Conservation (phyloP, 2,797 vertebrate genomes). For the Dicrostonyx torquatus region DNA sequence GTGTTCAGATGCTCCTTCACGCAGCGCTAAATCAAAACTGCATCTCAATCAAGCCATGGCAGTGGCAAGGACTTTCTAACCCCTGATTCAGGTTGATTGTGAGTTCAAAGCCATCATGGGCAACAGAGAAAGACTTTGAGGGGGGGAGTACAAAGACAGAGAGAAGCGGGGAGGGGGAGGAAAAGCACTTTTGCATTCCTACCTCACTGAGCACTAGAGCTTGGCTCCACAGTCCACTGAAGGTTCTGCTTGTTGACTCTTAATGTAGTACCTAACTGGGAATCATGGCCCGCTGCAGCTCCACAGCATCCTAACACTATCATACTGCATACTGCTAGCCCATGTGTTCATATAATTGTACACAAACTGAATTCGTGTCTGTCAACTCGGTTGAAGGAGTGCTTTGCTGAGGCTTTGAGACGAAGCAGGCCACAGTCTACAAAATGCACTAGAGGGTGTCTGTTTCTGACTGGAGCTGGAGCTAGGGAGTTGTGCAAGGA, state of each 20-base stretch:
- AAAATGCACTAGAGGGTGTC: constrained; percentile 7
- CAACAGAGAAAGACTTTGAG: neutral
- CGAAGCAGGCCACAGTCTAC: neutral
- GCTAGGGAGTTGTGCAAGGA: neutral
- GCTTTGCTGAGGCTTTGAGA: neutral
- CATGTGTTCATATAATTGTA: neutral
- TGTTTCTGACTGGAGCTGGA: neutral
- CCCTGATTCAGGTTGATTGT: neutral
- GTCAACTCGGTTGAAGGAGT: neutral
- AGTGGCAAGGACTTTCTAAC: neutral
- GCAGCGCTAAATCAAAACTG: neutral
- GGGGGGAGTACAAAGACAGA: neutral
- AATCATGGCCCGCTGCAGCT: neutral
- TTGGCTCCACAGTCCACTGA: neutral
- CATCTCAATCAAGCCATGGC: neutral
- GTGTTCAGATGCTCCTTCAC: neutral
- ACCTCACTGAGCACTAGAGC: neutral
- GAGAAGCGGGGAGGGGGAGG: neutral
- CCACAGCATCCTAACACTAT: neutral
- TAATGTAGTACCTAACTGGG: neutral
- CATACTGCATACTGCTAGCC: neutral
- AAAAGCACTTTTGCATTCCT: neutral
- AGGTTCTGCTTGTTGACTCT: neutral
- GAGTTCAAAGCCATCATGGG: neutral
- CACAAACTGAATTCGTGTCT: neutral